A percentile compares a stretch with the other conserved stretches of the same genome.
These are phyloP conservation scores for Eurypyga helias DNA, from an alignment of 2,113 vertebrate genomes.

Conservation along the genomic window DNA sequence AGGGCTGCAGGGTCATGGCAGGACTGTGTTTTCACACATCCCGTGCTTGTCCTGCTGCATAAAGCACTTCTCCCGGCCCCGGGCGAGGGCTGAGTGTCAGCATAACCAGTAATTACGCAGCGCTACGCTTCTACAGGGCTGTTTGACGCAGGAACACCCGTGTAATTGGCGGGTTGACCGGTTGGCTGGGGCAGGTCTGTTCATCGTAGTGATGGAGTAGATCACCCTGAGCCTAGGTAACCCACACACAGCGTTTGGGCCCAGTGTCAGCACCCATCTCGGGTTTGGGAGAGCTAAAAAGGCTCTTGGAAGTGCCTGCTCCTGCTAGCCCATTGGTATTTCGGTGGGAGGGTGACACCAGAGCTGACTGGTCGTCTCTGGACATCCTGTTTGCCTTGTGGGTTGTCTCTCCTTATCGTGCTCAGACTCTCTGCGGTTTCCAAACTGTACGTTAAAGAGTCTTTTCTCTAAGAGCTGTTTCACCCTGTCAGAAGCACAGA, in stretches of 20 bases:
- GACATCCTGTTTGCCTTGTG: background rate
- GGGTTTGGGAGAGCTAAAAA: background rate
- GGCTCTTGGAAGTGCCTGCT: background rate
- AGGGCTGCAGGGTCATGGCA: background rate
- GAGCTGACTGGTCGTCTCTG: background rate
- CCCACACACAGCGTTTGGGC: background rate
- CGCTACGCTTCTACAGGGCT: accelerated
- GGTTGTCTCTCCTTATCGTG: background rate
- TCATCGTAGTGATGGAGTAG: background rate
- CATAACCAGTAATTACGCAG: background rate
- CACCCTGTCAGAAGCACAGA: background rate
- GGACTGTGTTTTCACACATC: background rate
- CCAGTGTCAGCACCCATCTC: background rate
- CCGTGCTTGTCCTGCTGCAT: background rate
- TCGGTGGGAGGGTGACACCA: background rate
- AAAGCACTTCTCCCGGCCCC: background rate
- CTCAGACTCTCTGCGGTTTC: background rate
- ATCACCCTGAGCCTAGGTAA: background rate
- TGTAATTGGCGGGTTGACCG: background rate
- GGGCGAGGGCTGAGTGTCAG: accelerated
- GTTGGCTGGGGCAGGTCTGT: background rate
- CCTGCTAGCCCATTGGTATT: background rate
- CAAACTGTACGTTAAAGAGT: background rate
- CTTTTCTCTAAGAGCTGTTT: background rate
- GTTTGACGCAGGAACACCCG: accelerated